Evolutionary conservation across 2,888 invertebrate genomes (phyloP), one percentile per base, ranked within the genome.

Genomic region (Ectobius pallidus): DNA sequence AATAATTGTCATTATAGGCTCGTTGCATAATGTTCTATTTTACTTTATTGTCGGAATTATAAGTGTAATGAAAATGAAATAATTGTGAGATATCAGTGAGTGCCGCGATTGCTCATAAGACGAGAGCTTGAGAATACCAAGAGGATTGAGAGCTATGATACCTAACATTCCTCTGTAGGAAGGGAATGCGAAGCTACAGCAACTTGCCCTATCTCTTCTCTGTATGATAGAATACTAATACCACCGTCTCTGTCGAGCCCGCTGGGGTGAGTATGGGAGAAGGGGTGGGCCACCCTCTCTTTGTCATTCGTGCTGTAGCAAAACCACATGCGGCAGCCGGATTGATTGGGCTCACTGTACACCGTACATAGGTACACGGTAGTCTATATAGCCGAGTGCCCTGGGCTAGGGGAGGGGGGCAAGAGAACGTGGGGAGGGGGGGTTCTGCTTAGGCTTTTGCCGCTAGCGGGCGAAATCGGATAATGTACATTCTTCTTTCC

Each of bases 401-500:
- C 49, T 58, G 42, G 70, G 68, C 63, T 63, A 52, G 71, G 72
- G 74, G 74, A 42, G 71, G 71, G 67, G 61, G 70, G n/a, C n/a
- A n/a, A n/a, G n/a, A n/a, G n/a, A n/a, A n/a, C 61, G 74, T 73
- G 71, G 72, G 76, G 77, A 72, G 76, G 75, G 75, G 77, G 76
- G 76, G 77, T 79, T 77, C 77, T 77, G 79, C 70, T 71, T 71
- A 71, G 63, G 70, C 70, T 63, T 63, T 44, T 62, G 62, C 62
- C 63, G 70, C 72, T 75, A 73, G 73, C 71, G 75, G 73, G 75
- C 73, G 74, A 73, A 76, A 77, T 77, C 77, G 77, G 77, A 77
- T 77, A 76, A 76, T 76, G 75, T 73, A 73, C 76, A 77, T 77
- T 77, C 77, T 77, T 77, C 77, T 77, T 77, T 74, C 75, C 75